Base-by-base conservation (phyloP, 35 echinoderm and acorn worm species). In the Apostichopus parvimensis region DNA sequence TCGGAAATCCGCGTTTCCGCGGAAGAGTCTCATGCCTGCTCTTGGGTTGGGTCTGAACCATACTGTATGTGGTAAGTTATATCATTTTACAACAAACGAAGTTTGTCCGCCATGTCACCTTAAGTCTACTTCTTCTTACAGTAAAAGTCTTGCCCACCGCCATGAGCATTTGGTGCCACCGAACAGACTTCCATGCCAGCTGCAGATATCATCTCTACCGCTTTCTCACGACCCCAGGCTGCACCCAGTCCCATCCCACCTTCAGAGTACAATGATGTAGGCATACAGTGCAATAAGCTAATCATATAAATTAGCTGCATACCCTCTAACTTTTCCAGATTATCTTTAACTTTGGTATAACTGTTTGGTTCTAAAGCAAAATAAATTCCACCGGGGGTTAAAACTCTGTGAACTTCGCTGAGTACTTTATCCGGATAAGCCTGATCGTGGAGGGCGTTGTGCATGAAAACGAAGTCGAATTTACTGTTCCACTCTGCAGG, bases 211-310 rank as follows among this genome's bases (percentile, higher is more conserved):
- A 93, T 93, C 21, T 95, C 83, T 1, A 70, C 24, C 5, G 91
- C 92, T 56, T 91, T 90, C 77, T 98, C 97, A 60, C 78, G 84
- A 9, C 97, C 97, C 97, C 97, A 98, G n/a, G 77, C 66, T 57
- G 93, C 92, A 0, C 97, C 97, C 22, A 98, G 70, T 0, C 97
- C 97, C 28, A 73, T 25, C 6, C 94, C 93, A 14, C 86, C 94
- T 34, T 94, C 93, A 82, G 77, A 65, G 21, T 92, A 60, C 23
- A 94, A 73, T n/a, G 97, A 95, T 56, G 93, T 77, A 1, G 97
- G 94, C 58, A 98, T 91, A 72, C 97, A 98, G 52, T 98, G 90
- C 71, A 98, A 64, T 77, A 93, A 57, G 18, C 97, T 98, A 45
- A 94, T 80, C 6, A 85, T 89, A 79, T 94, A 98, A 9, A 89